A percentile compares a stretch with the other conserved stretches of the same genome.
phyloP scores from a whole-genome alignment of 1,140 invertebrate genomes.

The Acromyrmex echinatior region DNA sequence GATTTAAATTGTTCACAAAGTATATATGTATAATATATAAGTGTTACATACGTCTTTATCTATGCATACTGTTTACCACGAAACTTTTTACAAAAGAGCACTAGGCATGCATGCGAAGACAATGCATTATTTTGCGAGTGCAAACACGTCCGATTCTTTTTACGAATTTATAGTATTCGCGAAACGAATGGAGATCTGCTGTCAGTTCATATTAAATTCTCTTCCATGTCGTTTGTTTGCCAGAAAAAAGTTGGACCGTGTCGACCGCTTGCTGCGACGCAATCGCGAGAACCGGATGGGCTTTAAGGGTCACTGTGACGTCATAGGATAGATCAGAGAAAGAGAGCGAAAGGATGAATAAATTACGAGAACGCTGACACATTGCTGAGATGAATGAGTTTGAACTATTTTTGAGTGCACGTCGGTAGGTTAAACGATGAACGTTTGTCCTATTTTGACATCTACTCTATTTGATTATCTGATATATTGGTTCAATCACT shows the following conservation, averaged over 20 bases:
- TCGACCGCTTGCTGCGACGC: conserved; percentile 19
- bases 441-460: neutral
- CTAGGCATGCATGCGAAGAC: neutral
- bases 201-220: conserved; percentile 59
- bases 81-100: neutral
- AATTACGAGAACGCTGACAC: conserved; percentile 59
- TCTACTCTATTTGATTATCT: neutral
- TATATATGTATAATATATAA: neutral
- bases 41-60: neutral
- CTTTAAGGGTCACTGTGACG: conserved; percentile 49
- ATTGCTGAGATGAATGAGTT: neutral
- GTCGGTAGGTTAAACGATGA: conserved; percentile 4
- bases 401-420: conserved; percentile 35
- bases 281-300: conserved; percentile 18
- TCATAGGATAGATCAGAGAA: conserved; percentile 50
- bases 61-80: neutral
- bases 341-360: conserved; percentile 52
- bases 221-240: conserved; percentile 58
- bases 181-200: conserved; percentile 45
- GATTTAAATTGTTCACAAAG: neutral
- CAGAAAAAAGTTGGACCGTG: conserved; percentile 36
- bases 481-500: neutral
- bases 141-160: conserved; percentile 51
- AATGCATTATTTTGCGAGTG: conserved; percentile 42
- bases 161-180: conserved; percentile 46